phyloP scores from a whole-genome alignment of 2,113 vertebrate species.

The Piaya cayana region DNA sequence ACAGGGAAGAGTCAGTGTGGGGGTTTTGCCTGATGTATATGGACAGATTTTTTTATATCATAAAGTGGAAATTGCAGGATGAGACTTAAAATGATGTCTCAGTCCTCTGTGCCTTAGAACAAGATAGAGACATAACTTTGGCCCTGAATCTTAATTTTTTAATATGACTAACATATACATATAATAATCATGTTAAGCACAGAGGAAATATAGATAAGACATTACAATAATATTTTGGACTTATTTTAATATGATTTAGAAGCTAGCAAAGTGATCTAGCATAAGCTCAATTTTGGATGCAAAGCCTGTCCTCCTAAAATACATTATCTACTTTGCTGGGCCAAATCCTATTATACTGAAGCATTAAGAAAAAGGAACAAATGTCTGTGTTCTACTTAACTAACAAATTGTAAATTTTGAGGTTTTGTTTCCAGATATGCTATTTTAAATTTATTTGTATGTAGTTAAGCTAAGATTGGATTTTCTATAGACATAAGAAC shows the following conservation, averaged over 20 bases:
- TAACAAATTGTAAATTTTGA: neutral
- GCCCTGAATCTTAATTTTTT: conserved; percentile 27
- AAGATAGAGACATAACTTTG: conserved; percentile 37
- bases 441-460: neutral
- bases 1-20: conserved; percentile 17
- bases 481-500: neutral
- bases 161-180: conserved; percentile 54
- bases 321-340: neutral
- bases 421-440: neutral
- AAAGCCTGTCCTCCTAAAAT: neutral
- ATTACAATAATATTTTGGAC: neutral
- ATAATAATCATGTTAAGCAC: conserved; percentile 40
- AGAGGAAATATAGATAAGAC: conserved; percentile 2
- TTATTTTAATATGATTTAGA: conserved; percentile 26
- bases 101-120: conserved; percentile 35
- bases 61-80: conserved; percentile 15
- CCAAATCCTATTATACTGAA: neutral
- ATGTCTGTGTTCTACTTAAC: neutral
- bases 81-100: conserved; percentile 44
- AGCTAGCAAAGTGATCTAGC: neutral
- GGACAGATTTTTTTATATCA: conserved; percentile 41
- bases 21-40: neutral
- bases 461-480: neutral
- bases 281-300: neutral
- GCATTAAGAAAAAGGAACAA: neutral